These are phyloP conservation scores for Danio tinwini DNA, from an alignment of 2,797 vertebrate species.

Conservation along the genomic window DNA sequence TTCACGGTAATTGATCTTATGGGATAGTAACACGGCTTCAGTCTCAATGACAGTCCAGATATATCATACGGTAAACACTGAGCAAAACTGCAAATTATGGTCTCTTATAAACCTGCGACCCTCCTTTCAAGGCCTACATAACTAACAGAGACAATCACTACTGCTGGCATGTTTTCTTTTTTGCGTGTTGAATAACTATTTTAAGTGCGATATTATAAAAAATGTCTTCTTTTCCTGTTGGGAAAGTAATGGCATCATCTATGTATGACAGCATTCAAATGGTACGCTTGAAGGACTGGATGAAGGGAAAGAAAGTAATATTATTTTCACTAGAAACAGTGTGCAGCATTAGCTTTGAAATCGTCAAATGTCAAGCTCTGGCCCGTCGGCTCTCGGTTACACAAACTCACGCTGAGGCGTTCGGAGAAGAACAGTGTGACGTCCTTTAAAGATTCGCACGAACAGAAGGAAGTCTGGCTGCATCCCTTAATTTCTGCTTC, in stretches of 20 bases:
- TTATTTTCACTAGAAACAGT: conserved; percentile 5
- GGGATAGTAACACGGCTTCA: not conserved
- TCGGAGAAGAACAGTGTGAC: conserved; percentile 27
- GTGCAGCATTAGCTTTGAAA: conserved; percentile 8
- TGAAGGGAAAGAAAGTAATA: not conserved
- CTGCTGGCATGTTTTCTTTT: not conserved
- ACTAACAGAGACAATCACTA: conserved; percentile 18
- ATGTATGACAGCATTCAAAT: too few relatives aligned
- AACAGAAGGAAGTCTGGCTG: conserved; percentile 15
- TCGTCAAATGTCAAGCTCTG: conserved; percentile 13
- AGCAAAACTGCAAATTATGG: not conserved
- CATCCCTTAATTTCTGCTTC: conserved; percentile 1
- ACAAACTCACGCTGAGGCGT: conserved; percentile 16
- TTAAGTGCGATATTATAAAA: not conserved
- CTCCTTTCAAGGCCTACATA: conserved; percentile 22
- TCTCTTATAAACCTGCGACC: conserved; percentile 28
- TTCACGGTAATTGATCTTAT: conserved; percentile 28
- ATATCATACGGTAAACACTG: not conserved
- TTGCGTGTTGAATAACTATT: not conserved
- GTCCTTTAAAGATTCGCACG: conserved; percentile 19
- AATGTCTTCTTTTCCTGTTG: conserved; percentile 1
- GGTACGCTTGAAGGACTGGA: not conserved
- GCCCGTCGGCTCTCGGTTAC: conserved; percentile 11
- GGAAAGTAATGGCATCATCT: not conserved
- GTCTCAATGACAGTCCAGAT: conserved; percentile 13